Percentiles rank a stretch among this genome's conserved stretches.
phyloP scores from a whole-genome alignment of 2,888 invertebrate genomes.

The Eudasyphora cyanicolor region DNA sequence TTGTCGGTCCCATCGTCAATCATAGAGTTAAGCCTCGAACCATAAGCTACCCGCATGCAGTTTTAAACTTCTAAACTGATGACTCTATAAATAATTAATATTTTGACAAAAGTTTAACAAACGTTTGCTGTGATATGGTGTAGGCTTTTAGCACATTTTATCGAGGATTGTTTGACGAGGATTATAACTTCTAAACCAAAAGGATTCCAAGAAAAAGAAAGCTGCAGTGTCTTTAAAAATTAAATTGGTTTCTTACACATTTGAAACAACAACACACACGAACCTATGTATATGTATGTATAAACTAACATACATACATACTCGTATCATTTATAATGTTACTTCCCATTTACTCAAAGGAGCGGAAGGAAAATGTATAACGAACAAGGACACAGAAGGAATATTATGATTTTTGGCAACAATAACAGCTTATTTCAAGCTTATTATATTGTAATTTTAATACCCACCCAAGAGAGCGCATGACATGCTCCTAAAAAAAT shows the following conservation, averaged over 20 bases:
- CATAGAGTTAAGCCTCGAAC: too few species aligned
- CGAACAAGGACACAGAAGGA: not conserved
- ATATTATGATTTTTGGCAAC: constrained; percentile 14
- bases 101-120: too few species aligned
- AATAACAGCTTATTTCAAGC: constrained; percentile 31
- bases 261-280: not conserved
- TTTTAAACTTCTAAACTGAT: too few species aligned
- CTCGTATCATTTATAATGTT: not conserved
- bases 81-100: too few species aligned
- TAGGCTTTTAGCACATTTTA: too few species aligned
- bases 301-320: not conserved
- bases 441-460: constrained; percentile 24
- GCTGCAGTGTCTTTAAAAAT: constrained; percentile 35
- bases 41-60: too few species aligned
- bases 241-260: constrained; percentile 13
- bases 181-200: constrained; percentile 18
- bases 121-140: too few species aligned
- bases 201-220: not conserved
- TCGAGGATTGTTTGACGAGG: not conserved
- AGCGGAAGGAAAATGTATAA: not conserved
- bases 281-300: not conserved
- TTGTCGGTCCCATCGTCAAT: too few species aligned
- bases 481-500: not conserved
- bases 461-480: not conserved
- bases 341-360: not conserved